These are phyloP conservation scores for Dreissena rostriformis DNA, from an alignment of 1,140 invertebrate genomes.

Conservation along the genomic window DNA sequence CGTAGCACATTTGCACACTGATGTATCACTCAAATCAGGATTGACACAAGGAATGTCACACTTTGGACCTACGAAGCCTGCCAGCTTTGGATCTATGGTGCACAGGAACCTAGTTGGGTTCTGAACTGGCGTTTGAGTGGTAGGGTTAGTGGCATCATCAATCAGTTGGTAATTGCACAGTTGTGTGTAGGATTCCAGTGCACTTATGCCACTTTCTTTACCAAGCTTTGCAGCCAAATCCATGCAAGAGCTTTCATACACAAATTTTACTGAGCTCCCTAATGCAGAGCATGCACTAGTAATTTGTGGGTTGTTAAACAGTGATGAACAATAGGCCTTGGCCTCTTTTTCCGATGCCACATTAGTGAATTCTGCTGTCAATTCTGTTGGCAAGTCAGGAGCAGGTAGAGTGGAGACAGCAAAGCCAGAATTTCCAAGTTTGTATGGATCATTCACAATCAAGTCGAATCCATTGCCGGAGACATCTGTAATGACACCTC, in stretches of 20 bases:
- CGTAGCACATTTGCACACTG: conserved; percentile 51
- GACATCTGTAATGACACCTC: conserved; percentile 11
- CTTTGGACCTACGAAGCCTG: conserved; percentile 42
- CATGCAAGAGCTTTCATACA: conserved; percentile 23
- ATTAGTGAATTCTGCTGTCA: conserved; percentile 21
- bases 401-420: conserved; percentile 42
- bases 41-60: conserved; percentile 46
- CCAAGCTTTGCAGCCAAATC: conserved; percentile 34
- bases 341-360: conserved; percentile 21
- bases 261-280: background rate
- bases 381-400: conserved; percentile 8
- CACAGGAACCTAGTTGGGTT: conserved; percentile 45
- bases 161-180: conserved; percentile 41
- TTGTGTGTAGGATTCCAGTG: conserved; percentile 32
- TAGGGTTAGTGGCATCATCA: conserved; percentile 13
- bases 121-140: conserved; percentile 3
- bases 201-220: conserved; percentile 20
- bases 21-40: conserved; percentile 32
- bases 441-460: conserved; percentile 19
- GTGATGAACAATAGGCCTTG: conserved; percentile 15
- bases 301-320: conserved; percentile 23
- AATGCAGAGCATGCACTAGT: conserved; percentile 13
- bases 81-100: conserved; percentile 9
- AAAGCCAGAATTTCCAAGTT: conserved; percentile 13
- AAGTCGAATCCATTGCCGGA: conserved; percentile 21